A percentile compares a stretch with the other conserved stretches of the same genome.
These are phyloP conservation scores for Albula glossodonta DNA, from an alignment of 2,113 vertebrate species.

Conservation along the genomic window DNA sequence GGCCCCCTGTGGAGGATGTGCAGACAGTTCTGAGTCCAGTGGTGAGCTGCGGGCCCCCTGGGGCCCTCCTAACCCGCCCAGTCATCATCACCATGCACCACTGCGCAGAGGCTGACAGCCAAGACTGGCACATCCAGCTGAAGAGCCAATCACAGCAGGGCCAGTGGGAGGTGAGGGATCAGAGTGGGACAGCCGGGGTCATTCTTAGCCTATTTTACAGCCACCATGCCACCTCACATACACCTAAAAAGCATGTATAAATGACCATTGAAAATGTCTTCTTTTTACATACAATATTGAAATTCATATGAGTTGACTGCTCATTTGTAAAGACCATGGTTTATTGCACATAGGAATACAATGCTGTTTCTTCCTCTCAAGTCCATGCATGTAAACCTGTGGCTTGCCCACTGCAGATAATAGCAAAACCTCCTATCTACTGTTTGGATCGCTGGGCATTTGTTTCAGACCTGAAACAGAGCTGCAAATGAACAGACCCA, in stretches of 20 bases:
- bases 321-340: no score
- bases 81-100: slow-evolving; percentile 93
- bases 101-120: slow-evolving; percentile 84
- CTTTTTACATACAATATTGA: no score
- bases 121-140: slow-evolving; percentile 96
- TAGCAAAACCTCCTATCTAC: background rate
- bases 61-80: slow-evolving; percentile 86
- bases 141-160: slow-evolving; percentile 84
- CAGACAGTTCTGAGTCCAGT: slow-evolving; percentile 91
- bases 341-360: no score
- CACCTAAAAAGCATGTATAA: no score
- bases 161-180: slow-evolving; percentile 88
- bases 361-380: no score
- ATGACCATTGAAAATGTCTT: no score
- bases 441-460: background rate
- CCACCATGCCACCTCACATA: no score
- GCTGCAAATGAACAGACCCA: background rate
- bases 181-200: background rate
- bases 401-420: background rate
- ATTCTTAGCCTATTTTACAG: no score
- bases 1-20: slow-evolving; percentile 86
- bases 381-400: slow-evolving; percentile 9
- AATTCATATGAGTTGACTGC: no score
- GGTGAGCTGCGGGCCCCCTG: slow-evolving; percentile 91
- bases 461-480: slow-evolving; percentile 17